Evolutionary conservation across 2,113 vertebrate species (phyloP), one percentile per base, ranked within the genome.

Genomic region (Cyprinodon variegatus): DNA sequence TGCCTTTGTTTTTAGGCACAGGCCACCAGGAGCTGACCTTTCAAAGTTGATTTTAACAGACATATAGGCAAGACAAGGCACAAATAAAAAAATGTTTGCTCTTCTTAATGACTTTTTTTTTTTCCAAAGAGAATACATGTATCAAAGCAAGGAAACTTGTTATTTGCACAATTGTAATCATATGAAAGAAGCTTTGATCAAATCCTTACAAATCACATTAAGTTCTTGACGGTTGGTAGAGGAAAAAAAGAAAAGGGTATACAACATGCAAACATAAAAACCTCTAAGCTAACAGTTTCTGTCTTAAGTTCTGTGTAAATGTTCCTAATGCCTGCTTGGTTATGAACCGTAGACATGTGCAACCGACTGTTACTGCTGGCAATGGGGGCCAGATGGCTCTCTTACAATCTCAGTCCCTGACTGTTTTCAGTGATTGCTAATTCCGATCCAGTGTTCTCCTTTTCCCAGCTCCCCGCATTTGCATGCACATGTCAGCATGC

Each of bases 401-500:
- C 50, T 66, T 79, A 64, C 62, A 67, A 72, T 72, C 68, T 72
- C n/a, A 45, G 40, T 79, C 85, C 41, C 67, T 46, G 61, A 76
- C 68, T 65, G 80, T 37, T 72, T 65, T 72, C 68, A 76, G 60
- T 0, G 0, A 60, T 68, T 78, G 73, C 69, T 79, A 57, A 78
- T 85, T 79, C 79, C 67, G 50, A 72, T 86, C 69, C 65, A 46
- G 10, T 7, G 0, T 62, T 85, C 76, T 75, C 68, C 37, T 22
- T 82, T 81, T 82, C 59, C 12, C 20, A 61, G 53, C 72, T 43
- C 2, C 61, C 10, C 8, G 1, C 62, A 76, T 92, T 84, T 89
- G 81, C 81, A 83, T 89, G 82, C 69, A 61, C 7, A 65, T 77
- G 83, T 74, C 77, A 70, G 66, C 10, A 65, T 77, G 84, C 83